A percentile compares a stretch with the other conserved stretches of the same genome.
Conservation (phyloP, 2,888 invertebrate genomes). For the Cephus rjabovi region DNA sequence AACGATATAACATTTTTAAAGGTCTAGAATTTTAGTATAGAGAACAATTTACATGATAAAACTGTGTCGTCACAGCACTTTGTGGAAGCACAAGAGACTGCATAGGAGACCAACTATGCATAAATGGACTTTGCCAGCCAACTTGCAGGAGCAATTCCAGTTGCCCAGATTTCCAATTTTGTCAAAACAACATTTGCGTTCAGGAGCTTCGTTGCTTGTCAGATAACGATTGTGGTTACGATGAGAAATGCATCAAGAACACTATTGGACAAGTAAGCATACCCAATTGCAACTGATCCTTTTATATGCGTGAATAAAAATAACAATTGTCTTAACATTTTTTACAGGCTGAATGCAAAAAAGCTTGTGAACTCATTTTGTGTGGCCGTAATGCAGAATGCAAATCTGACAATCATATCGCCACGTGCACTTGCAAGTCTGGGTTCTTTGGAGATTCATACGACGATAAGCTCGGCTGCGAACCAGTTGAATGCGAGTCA, state of each 20-base stretch:
- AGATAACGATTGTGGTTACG: constrained; percentile 79
- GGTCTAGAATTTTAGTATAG: neutral
- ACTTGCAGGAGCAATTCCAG: constrained; percentile 84
- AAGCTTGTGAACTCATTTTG: constrained; percentile 79
- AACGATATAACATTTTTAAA: neutral
- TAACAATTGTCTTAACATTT: constrained; percentile 6
- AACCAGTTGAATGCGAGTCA: constrained; percentile 80
- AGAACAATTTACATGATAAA: neutral
- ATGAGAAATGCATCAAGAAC: constrained; percentile 79
- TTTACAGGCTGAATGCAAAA: constrained; percentile 75
- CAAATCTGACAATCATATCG: constrained; percentile 77
- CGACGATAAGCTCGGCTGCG: constrained; percentile 84
- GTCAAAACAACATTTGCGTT: constrained; percentile 85
- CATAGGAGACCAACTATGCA: constrained; percentile 86
- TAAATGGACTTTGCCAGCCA: constrained; percentile 86
- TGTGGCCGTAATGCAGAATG: constrained; percentile 90
- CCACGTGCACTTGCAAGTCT: constrained; percentile 81
- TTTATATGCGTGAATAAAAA: neutral
- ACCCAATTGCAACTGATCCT: neutral
- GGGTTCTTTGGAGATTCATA: constrained; percentile 81
- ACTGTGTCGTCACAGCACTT: constrained; percentile 69
- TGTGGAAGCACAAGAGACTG: constrained; percentile 88
- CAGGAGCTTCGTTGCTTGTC: constrained; percentile 82
- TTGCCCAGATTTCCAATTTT: constrained; percentile 88
- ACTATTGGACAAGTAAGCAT: constrained; percentile 73